Conservation (phyloP, 2,113 vertebrate genomes). For the Forbesichthys agassizii region DNA sequence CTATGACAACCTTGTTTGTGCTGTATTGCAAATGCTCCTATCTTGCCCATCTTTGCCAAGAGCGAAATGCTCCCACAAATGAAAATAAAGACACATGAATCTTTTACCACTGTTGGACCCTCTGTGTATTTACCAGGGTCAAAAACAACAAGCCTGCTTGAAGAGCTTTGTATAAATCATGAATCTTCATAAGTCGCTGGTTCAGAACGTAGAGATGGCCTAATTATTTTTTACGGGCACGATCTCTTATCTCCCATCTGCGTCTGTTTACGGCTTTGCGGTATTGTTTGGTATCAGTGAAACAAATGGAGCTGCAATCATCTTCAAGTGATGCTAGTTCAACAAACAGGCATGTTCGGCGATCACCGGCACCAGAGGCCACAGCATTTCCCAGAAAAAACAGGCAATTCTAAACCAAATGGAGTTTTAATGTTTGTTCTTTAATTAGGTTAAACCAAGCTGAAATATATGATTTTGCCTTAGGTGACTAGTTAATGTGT, state of each 20-base stretch:
- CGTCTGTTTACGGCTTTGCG: neutral
- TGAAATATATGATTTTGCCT: conserved; percentile 61
- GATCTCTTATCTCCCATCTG: neutral
- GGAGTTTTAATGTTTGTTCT: conserved; percentile 69
- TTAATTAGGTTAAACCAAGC: conserved; percentile 71
- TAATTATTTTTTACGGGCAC: conserved; percentile 23
- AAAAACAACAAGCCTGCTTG: conserved; percentile 18
- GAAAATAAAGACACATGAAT: conserved; percentile 33
- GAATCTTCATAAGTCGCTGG: conserved; percentile 5
- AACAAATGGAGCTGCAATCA: conserved; percentile 23
- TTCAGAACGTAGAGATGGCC: conserved; percentile 17
- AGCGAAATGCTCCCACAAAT: conserved; percentile 13
- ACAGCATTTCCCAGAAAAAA: conserved; percentile 22
- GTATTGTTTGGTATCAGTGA: conserved; percentile 14
- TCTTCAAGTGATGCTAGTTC: conserved; percentile 6
- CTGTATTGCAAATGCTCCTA: conserved; percentile 11
- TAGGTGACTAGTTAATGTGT: conserved; percentile 70
- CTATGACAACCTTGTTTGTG: conserved; percentile 32
- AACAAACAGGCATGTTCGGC: conserved; percentile 2
- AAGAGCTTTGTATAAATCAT: conserved; percentile 26
- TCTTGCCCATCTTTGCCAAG: neutral
- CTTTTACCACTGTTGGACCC: conserved; percentile 18
- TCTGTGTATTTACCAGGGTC: conserved; percentile 18
- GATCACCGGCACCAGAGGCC: conserved; percentile 19
- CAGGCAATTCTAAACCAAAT: conserved; percentile 39